These are phyloP conservation scores for Iphiclides podalirius DNA, from an alignment of 2,888 invertebrate species.

Conservation along the genomic window DNA sequence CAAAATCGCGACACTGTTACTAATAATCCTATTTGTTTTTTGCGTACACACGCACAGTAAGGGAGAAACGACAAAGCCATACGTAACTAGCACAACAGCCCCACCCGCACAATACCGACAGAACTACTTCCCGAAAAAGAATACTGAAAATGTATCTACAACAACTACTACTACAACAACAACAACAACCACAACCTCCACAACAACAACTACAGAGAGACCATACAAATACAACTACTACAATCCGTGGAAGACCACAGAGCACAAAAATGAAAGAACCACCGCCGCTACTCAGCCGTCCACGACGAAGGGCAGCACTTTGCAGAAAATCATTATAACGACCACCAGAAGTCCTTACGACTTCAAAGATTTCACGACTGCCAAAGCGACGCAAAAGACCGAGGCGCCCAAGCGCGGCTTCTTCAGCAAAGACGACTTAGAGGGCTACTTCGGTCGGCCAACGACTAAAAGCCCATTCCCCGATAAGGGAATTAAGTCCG, in stretches of 20 bases:
- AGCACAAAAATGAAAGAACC: constrained; percentile 43
- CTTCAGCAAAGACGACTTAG: constrained; percentile 61
- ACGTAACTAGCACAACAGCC: constrained; percentile 59
- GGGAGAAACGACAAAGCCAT: constrained; percentile 71
- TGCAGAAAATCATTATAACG: constrained; percentile 67
- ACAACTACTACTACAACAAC: constrained; percentile 30
- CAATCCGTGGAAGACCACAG: constrained; percentile 33
- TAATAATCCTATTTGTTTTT: constrained; percentile 59
- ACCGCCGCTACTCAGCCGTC: constrained; percentile 38
- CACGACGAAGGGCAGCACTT: constrained; percentile 43
- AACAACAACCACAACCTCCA: constrained; percentile 29
- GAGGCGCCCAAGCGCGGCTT: constrained; percentile 53
- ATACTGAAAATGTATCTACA: constrained; percentile 30
- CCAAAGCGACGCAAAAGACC: constrained; percentile 48
- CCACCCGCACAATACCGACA: constrained; percentile 42
- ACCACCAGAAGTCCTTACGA: constrained; percentile 80
- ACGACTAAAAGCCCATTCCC: constrained; percentile 78
- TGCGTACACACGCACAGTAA: constrained; percentile 57
- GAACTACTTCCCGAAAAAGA: constrained; percentile 42
- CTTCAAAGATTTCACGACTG: constrained; percentile 69
- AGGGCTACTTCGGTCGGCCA: constrained; percentile 55
- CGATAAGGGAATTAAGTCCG: constrained; percentile 58
- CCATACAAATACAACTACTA: constrained; percentile 46
- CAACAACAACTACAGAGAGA: constrained; percentile 45
- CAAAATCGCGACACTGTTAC: constrained; percentile 38